A percentile compares a stretch with the other conserved stretches of the same genome.
These are phyloP conservation scores for Aldabrachelys gigantea DNA, from an alignment of 2,113 vertebrate species.

Conservation along the genomic window DNA sequence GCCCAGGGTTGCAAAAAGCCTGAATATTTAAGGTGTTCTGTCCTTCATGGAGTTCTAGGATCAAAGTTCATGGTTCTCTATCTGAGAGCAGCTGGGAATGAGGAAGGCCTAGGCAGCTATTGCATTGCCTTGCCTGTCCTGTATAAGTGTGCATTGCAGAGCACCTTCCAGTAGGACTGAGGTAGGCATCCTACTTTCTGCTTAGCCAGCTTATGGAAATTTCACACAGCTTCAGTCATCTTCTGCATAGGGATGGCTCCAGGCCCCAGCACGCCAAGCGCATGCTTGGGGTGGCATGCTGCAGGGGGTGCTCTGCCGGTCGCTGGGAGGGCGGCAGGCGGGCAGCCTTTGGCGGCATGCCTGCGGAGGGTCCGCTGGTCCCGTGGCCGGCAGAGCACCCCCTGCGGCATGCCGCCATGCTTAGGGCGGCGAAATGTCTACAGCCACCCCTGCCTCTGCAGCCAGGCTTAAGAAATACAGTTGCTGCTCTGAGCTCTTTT, in stretches of 20 bases:
- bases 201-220: background rate
- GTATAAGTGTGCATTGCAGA: background rate
- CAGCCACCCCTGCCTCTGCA: background rate
- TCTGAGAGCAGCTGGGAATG: background rate
- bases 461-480: background rate
- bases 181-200: background rate
- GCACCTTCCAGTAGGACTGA: background rate
- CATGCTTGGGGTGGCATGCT: too few species aligned
- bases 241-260: background rate
- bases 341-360: too few species aligned
- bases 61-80: background rate
- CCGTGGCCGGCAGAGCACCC: too few species aligned
- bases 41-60: background rate
- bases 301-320: too few species aligned
- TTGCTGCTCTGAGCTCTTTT: conserved; percentile 18
- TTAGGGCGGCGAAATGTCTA: too few species aligned
- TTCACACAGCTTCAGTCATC: background rate
- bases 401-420: too few species aligned
- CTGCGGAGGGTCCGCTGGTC: too few species aligned
- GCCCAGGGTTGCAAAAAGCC: background rate
- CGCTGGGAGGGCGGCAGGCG: too few species aligned
- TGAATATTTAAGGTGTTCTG: background rate
- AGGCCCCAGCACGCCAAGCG: too few species aligned
- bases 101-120: background rate
- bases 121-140: too few species aligned